These are phyloP conservation scores for Muraenolepis orangiensis DNA, from an alignment of 2,797 vertebrate genomes.

Conservation along the genomic window DNA sequence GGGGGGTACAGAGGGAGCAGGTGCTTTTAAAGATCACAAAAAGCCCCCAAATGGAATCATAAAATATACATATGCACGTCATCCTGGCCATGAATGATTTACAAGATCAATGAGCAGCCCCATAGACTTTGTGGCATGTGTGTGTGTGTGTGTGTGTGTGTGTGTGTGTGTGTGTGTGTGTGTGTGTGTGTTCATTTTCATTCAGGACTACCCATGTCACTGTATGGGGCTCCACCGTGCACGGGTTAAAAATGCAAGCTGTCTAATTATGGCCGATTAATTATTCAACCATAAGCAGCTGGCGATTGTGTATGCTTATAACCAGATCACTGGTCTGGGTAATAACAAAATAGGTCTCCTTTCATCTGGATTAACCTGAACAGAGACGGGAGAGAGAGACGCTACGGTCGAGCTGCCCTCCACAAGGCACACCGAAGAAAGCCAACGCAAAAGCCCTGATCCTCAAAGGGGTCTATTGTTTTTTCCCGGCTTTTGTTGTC, in stretches of 20 bases:
- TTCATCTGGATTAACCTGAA: constrained; percentile 43
- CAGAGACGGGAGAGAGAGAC: constrained; percentile 18
- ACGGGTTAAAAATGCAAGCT: constrained; percentile 69
- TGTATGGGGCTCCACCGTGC: constrained; percentile 45
- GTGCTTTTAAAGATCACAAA: constrained; percentile 60
- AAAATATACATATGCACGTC: constrained; percentile 68
- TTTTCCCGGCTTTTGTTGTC: neutral
- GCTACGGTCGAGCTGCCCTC: neutral
- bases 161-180: too few species aligned
- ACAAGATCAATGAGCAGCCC: constrained; percentile 54
- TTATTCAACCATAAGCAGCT: constrained; percentile 70
- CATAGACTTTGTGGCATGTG: constrained; percentile 55
- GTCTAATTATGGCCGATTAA: constrained; percentile 72
- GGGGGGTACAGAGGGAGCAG: constrained; percentile 40
- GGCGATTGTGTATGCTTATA: constrained; percentile 60
- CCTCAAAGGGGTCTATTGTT: neutral
- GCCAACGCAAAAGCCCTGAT: neutral
- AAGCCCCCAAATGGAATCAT: constrained; percentile 63
- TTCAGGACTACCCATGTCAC: constrained; percentile 31
- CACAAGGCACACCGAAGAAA: neutral
- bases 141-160: too few species aligned
- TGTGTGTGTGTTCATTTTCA: too few species aligned
- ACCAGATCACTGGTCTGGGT: constrained; percentile 32
- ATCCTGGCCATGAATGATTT: constrained; percentile 67
- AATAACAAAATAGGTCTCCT: constrained; percentile 39